Evolutionary conservation across 2,888 invertebrate species (phyloP).

Genomic region (Mythimna ferrago): DNA sequence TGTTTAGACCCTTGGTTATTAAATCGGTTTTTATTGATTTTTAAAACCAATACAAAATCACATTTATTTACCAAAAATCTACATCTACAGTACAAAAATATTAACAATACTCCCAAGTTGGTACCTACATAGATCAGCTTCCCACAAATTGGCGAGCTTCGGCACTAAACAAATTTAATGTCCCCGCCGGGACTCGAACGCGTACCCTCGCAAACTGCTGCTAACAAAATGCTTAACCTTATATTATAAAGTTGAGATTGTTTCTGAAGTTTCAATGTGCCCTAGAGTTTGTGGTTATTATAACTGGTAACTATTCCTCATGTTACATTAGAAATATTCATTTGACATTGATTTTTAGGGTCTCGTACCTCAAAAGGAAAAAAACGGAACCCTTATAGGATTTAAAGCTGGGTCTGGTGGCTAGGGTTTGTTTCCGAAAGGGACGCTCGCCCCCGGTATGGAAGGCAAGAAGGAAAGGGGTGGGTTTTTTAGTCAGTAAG

Average conservation of each 20-base stretch:
- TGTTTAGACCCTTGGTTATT: too few relatives aligned
- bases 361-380: too few relatives aligned
- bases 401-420: too few relatives aligned
- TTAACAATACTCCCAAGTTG: conserved; percentile 16
- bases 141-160: conserved; percentile 52
- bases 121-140: conserved; percentile 36
- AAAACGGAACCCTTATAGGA: too few relatives aligned
- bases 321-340: neutral
- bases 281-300: conserved; percentile 19
- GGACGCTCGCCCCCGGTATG: too few relatives aligned
- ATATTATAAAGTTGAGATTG: conserved; percentile 61
- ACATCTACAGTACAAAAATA: conserved; percentile 13
- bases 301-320: conserved; percentile 16
- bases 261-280: conserved; percentile 41
- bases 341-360: neutral
- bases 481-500: too few relatives aligned
- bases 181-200: conserved; percentile 55
- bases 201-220: conserved; percentile 39
- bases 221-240: conserved; percentile 56
- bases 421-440: too few relatives aligned
- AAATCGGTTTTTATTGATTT: neutral
- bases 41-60: neutral
- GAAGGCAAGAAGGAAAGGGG: too few relatives aligned
- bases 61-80: neutral
- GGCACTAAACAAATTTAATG: conserved; percentile 60